A percentile compares a stretch with the other conserved stretches of the same genome.
These are phyloP conservation scores for Thymelicus lineola DNA, from an alignment of 2,888 invertebrate species.

Conservation along the genomic window DNA sequence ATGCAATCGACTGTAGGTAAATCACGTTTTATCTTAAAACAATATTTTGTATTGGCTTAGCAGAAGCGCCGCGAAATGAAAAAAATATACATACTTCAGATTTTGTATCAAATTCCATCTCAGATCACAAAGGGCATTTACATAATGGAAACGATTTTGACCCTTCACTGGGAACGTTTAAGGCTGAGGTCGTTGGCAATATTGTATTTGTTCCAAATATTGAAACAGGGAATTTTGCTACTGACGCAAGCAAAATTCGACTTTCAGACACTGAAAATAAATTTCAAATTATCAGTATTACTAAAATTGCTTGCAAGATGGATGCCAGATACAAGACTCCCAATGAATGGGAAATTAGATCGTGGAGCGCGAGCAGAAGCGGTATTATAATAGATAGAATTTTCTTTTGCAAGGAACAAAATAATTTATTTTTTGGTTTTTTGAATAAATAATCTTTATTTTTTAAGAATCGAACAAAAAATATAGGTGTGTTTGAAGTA, in stretches of 20 bases:
- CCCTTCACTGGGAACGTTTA: conserved; percentile 31
- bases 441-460: conserved; percentile 37
- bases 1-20: conserved; percentile 65
- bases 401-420: conserved; percentile 53
- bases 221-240: conserved; percentile 47
- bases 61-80: conserved; percentile 57
- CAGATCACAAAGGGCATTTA: conserved; percentile 47
- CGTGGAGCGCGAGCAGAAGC: conserved; percentile 58
- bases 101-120: conserved; percentile 55
- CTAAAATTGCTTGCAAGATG: conserved; percentile 48
- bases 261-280: conserved; percentile 42
- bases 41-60: conserved; percentile 68
- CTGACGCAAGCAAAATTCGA: conserved; percentile 41
- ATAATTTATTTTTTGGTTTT: conserved; percentile 41
- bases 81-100: conserved; percentile 51
- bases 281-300: conserved; percentile 39
- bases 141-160: conserved; percentile 31
- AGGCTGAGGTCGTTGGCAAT: conserved; percentile 26
- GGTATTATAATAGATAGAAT: conserved; percentile 68
- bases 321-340: conserved; percentile 59
- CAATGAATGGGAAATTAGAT: conserved; percentile 76
- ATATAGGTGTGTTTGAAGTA: background rate
- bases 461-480: conserved; percentile 39
- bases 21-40: conserved; percentile 72
- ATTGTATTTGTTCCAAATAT: conserved; percentile 41